Conservation (phyloP, 2,113 vertebrate genomes). For the rabbit (Oryctolagus cuniculus) region mOryCun1.1 NC_091433.1:164464501-164465000, state of each 20-base stretch:
- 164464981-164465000: too few relatives aligned
- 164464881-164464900: neutral
- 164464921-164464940: neutral
- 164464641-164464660: slow-evolving; percentile 33
- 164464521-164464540: neutral
- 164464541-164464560: neutral
- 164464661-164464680: slow-evolving; percentile 27
- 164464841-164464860: neutral
- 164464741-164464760: neutral
- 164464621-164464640: slow-evolving; percentile 30
- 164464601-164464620: slow-evolving; percentile 39
- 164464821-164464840: neutral
- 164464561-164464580: slow-evolving; percentile 50
- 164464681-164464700: slow-evolving; percentile 45
- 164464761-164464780: neutral
- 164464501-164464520: neutral
- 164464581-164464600: neutral
- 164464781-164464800: neutral
- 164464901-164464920: neutral
- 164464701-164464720: slow-evolving; percentile 31
- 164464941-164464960: neutral
- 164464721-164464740: slow-evolving; percentile 1
- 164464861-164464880: neutral
- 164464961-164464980: neutral
- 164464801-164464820: neutral